Base-by-base conservation (phyloP, 2,113 vertebrate genomes). In the Perccottus glenii region DNA sequence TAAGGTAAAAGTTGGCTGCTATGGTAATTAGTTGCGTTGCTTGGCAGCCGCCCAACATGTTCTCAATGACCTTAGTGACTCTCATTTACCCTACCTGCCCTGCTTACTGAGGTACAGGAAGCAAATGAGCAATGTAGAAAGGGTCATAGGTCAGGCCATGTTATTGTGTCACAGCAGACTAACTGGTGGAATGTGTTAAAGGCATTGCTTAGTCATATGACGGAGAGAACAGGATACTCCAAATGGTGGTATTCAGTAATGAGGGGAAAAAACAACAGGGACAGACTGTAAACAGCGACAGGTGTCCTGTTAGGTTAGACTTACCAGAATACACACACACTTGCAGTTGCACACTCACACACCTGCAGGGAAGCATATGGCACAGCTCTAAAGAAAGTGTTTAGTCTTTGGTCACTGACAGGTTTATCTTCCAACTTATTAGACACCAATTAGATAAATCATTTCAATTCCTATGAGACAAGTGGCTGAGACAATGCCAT, bases 191-290 rank as follows among this genome's bases (percentile, higher is more conserved):
- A 51, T 67, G 70, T 75, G 73, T 80, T 56, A 65, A 65, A 67
- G 78, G 55, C 61, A 64, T 59, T 63, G 63, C 14, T n/a, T 50
- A 36, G 33, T 19, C 44, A 56, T 70, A 33, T 48, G 60, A 49
- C 58, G 57, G 67, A 48, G 44, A 69, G 78, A 83, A 67, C 66
- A 72, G 60, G 78, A 87, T 75, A 59, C 60, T 73, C 51, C 43
- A 57, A 35, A 82, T 52, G 51, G 46, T 80, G 75, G 88, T 81
- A 89, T 91, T 89, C 51, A 4, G 60, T 89, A 91, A 91, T 90
- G 85, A 92, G 89, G 85, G 72, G 79, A 75, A 83, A 80, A 85
- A 86, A 85, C 78, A 87, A 82, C 61, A 68, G 64, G 59, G 56
- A 33, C 58, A 77, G 67, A 83, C 48, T 85, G 81, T 81, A 85